These are phyloP conservation scores for Aphidius ervi DNA, from an alignment of 1,140 invertebrate species.

Conservation along the genomic window DNA sequence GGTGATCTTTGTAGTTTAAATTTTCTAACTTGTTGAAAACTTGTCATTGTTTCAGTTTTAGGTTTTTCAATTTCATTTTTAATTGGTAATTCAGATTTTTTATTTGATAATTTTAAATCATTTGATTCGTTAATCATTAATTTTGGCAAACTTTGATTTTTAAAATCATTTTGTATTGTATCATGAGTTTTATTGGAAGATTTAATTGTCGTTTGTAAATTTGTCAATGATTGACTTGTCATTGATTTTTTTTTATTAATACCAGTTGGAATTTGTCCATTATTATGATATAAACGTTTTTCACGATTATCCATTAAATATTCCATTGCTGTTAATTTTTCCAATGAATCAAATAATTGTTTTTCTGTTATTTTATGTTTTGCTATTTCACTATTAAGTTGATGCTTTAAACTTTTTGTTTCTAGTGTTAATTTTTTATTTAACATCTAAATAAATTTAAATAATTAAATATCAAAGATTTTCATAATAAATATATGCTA, in stretches of 20 bases:
- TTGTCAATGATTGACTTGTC: conserved; percentile 36
- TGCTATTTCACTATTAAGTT: conserved; percentile 62
- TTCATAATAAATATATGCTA: neutral
- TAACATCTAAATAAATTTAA: conserved; percentile 46
- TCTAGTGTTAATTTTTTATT: conserved; percentile 66
- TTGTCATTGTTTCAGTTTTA: conserved; percentile 34
- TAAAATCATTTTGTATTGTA: conserved; percentile 19
- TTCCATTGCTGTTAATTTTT: conserved; percentile 60
- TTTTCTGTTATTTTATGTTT: conserved; percentile 68
- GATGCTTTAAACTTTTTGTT: conserved; percentile 67
- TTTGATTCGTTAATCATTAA: conserved; percentile 3
- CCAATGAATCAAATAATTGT: conserved; percentile 60
- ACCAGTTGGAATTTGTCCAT: conserved; percentile 35
- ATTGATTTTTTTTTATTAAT: conserved; percentile 32
- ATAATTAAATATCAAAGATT: neutral
- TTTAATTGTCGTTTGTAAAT: conserved; percentile 33
- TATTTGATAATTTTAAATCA: conserved; percentile 18
- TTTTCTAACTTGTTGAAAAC: conserved; percentile 31
- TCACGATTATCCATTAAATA: conserved; percentile 43
- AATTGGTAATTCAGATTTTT: conserved; percentile 13
- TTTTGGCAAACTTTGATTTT: conserved; percentile 27
- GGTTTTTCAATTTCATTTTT: neutral
- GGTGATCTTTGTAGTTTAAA: conserved; percentile 34
- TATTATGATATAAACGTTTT: conserved; percentile 39
- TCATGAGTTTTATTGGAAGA: conserved; percentile 21